Base-by-base conservation (phyloP, 1,140 invertebrate genomes). In the Conus ventricosus region DNA sequence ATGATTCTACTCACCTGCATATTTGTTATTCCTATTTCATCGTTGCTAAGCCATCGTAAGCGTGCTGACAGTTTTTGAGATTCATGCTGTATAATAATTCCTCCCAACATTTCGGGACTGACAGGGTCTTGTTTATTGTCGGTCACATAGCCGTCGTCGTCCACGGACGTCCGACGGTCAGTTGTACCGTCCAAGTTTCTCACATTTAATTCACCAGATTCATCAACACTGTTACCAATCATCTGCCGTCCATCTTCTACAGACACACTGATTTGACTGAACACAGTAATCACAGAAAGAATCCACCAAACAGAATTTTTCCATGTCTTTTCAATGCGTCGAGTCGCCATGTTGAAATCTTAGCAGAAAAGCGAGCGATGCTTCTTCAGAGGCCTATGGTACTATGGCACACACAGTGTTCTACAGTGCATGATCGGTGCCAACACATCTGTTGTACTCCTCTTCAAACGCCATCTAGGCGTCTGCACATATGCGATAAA, bases 21-120 rank as follows among this genome's bases (percentile, higher is more conserved):
- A 63, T 95, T 95, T 23, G 96, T 94, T 85, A 96, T 95, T 53
- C 96, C 96, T 88, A 97, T 93, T 94, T 97, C 96, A 89, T 96
- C 94, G 94, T 96, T 96, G 76, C 94, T 93, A 89, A 93, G 95
- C 95, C 89, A 94, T 75, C 94, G 89, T 11, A 95, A 87, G 82
- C 93, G 89, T 11, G 92, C 91, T 51, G 92, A 93, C 27, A 95
- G 91, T 83, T 91, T 91, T 87, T 93, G 92, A 6, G 95, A 94
- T 88, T 94, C 93, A 39, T 94, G 91, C 84, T 92, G 87, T 85
- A 95, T 92, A 85, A 93, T 91, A 84, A 94, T 93, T 53, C 94
- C 95, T 25, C 93, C 93, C 27, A 94, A 88, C 85, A 90, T 81
- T 75, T 88, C 90, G 80, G 92, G 92, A 84, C 90, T 90, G 53